Conservation (phyloP, 2,888 invertebrate species). For the Lordiphosa fenestrarum region DNA sequence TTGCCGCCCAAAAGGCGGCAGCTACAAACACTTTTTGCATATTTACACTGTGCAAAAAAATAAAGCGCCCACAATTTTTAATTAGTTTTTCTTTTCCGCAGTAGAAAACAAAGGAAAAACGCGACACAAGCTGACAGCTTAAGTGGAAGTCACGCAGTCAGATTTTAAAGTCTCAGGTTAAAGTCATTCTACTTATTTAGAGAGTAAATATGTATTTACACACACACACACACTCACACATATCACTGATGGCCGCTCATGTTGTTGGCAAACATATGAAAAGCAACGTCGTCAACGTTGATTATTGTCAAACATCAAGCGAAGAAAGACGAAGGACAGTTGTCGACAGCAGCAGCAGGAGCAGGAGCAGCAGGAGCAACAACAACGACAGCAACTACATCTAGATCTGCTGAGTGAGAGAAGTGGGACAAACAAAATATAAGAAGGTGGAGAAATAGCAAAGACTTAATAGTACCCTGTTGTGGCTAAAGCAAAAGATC, state of each 20-base stretch:
- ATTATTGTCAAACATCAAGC: constrained; percentile 65
- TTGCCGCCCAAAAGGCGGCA: constrained; percentile 57
- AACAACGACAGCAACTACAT: constrained; percentile 5
- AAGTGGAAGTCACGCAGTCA: constrained; percentile 42
- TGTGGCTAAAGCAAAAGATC: no score
- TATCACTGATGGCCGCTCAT: constrained; percentile 48
- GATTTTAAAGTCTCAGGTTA: constrained; percentile 41
- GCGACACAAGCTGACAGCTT: constrained; percentile 53
- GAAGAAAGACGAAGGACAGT: constrained; percentile 36
- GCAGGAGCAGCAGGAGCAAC: constrained; percentile 10
- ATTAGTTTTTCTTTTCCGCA: constrained; percentile 45
- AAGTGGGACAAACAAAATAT: constrained; percentile 1
- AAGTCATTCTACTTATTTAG: constrained; percentile 9
- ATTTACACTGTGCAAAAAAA: constrained; percentile 26
- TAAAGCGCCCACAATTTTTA: constrained; percentile 39
- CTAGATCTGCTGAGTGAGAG: constrained; percentile 5
- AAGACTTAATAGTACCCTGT: neutral
- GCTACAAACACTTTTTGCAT: constrained; percentile 22
- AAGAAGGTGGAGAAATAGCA: neutral
- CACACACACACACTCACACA: constrained; percentile 12
- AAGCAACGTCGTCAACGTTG: constrained; percentile 47
- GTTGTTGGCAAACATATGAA: constrained; percentile 51
- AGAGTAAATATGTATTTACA: constrained; percentile 11
- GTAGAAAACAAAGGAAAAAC: constrained; percentile 18
- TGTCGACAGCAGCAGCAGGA: constrained; percentile 20